Evolutionary conservation across 1,140 invertebrate species (phyloP), one percentile per base, ranked within the genome.

Genomic region (Zaprionus camerounensis): DNA sequence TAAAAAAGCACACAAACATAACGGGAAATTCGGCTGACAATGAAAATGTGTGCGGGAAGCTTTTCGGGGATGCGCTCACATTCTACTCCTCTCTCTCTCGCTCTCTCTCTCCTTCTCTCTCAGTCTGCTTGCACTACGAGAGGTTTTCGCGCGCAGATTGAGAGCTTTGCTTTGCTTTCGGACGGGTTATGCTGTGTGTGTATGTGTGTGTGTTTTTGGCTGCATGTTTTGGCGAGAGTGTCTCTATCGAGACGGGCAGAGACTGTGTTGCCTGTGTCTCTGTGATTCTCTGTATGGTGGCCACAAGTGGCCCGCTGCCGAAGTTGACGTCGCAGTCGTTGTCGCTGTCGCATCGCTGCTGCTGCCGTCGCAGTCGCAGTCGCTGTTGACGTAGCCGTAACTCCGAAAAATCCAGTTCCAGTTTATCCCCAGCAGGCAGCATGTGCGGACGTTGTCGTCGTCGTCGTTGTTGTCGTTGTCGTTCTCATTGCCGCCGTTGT

Each of bases 361-460:
- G 61, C 11, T 38, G 49, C 22, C 22, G 38, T n/a, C 38, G 53
- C 22, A 7, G 9, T 22, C 15, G 70, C 24, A 9, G 55, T 17
- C 31, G 65, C n/a, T 51, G 68, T 68, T 70, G 55, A 28, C 57
- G 73, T 77, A 73, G 73, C 58, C 81, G 85, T 78, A 79, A 77
- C 91, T 92, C 87, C 87, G 86, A 92, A 85, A 91, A 91, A 91
- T 88, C 83, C 83, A 87, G 85, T 88, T 92, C 91, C 91, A 92
- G 91, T 92, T 92, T 92, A 92, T 92, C 91, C 82, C 84, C 85
- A 92, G 82, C 84, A 86, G 91, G 91, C 91, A 92, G 85, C 87
- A 90, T 86, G 91, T 91, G 76, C 91, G 91, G 91, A 92, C 91
- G 91, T 92, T 68, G 90, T 78, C 76, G 82, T 79, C 76, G 80